Percentiles rank a stretch among this genome's conserved stretches.
Evolutionary conservation across 1,140 invertebrate genomes (phyloP).

Genomic region (Apis cerana): DNA sequence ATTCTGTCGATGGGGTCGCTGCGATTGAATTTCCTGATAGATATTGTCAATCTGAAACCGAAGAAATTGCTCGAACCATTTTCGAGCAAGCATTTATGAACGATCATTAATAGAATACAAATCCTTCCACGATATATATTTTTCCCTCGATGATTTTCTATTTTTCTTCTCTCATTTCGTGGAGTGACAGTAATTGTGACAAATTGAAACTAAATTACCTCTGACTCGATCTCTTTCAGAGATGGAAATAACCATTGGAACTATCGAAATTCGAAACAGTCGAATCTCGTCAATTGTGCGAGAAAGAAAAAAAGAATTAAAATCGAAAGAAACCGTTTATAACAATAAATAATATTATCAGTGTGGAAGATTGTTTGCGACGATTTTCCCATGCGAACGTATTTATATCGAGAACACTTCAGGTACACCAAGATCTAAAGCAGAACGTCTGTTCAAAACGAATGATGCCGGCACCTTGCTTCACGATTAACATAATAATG

Average conservation of each 20-base stretch:
- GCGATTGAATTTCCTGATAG: not conserved
- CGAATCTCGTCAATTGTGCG: not conserved
- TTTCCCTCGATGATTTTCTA: not conserved
- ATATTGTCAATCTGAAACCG: not conserved
- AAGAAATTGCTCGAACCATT: not conserved
- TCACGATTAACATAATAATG: slow-evolving; percentile 79
- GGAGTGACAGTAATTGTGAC: slow-evolving; percentile 11
- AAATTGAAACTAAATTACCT: not conserved
- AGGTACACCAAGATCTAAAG: not conserved
- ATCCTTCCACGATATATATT: not conserved
- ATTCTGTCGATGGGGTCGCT: slow-evolving; percentile 15
- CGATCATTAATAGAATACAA: too few species aligned
- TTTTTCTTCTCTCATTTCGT: not conserved
- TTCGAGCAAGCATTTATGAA: too few species aligned
- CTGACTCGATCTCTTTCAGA: not conserved
- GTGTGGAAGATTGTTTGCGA: slow-evolving; percentile 45
- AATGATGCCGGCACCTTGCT: slow-evolving; percentile 48
- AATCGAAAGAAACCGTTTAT: not conserved
- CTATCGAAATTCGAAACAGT: slow-evolving; percentile 17
- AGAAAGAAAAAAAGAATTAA: too few species aligned
- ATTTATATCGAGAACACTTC: slow-evolving; percentile 48
- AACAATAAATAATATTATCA: not conserved
- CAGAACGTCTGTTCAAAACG: slow-evolving; percentile 62
- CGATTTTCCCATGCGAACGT: slow-evolving; percentile 77
- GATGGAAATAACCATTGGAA: not conserved